phyloP scores from a whole-genome alignment of 2,113 vertebrate genomes.

The Pogonocichla stellata region DNA sequence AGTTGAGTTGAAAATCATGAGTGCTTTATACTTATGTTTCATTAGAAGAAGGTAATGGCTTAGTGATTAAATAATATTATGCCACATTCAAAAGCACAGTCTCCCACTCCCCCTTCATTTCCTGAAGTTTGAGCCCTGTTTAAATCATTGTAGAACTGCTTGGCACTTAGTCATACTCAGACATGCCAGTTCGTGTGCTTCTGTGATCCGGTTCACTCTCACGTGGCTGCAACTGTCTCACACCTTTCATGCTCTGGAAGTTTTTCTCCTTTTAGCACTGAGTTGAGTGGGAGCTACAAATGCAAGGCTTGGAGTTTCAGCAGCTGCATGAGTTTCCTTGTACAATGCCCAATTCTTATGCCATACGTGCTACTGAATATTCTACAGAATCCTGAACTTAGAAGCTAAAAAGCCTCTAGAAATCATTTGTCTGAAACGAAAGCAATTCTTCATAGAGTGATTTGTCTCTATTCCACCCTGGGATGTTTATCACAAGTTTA shows the following conservation, averaged over 20 bases:
- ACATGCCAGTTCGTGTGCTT: conserved; percentile 1
- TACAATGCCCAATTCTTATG: neutral
- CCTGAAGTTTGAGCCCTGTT: conserved; percentile 17
- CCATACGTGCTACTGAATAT: neutral
- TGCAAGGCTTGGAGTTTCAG: neutral
- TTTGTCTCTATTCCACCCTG: neutral
- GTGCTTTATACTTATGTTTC: neutral
- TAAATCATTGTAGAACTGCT: conserved; percentile 34
- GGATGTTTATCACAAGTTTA: neutral
- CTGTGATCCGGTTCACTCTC: neutral
- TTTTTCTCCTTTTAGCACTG: neutral
- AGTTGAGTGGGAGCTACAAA: neutral
- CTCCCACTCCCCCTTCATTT: conserved; percentile 7
- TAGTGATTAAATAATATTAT: neutral
- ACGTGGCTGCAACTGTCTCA: neutral
- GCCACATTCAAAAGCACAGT: neutral
- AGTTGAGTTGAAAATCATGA: neutral
- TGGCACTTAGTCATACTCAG: conserved; percentile 7
- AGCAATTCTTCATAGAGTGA: neutral
- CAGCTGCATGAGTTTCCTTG: neutral
- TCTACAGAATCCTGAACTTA: neutral
- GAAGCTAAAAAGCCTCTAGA: neutral
- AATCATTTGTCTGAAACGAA: neutral
- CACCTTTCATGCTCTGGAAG: conserved; percentile 1
- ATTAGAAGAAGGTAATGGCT: neutral